phyloP scores from a whole-genome alignment of 2,113 vertebrate genomes.

The Dasyprocta punctata region DNA sequence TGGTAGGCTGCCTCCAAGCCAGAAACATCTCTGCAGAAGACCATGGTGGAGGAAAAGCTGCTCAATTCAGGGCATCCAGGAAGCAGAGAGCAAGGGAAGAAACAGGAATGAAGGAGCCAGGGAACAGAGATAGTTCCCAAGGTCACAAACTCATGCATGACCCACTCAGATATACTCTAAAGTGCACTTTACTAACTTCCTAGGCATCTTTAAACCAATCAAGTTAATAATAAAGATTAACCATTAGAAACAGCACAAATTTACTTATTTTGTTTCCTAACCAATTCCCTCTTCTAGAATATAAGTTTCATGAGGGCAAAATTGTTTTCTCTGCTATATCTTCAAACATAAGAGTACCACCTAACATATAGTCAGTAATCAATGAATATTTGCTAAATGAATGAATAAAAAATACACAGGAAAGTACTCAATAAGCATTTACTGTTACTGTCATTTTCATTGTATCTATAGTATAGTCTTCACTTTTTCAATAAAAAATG shows the following conservation, averaged over 20 bases:
- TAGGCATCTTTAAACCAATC: neutral
- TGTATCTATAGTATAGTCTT: neutral
- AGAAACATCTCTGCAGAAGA: neutral
- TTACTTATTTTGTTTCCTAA: constrained; percentile 9
- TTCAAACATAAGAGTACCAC: neutral
- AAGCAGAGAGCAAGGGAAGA: neutral
- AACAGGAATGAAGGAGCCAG: neutral
- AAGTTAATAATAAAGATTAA: neutral
- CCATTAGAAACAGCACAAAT: neutral
- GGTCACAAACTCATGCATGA: neutral
- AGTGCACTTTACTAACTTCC: neutral
- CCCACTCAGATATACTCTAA: neutral
- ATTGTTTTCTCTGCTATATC: neutral
- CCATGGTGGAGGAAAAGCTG: neutral
- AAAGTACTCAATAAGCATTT: constrained; percentile 3
- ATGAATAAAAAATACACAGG: neutral
- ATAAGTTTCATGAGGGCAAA: neutral
- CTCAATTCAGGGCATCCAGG: neutral
- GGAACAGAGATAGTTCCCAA: neutral
- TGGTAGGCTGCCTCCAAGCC: neutral
- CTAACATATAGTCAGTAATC: neutral
- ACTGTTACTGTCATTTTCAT: neutral
- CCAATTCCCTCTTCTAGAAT: neutral
- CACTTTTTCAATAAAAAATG: neutral
- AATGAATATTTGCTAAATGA: neutral